Percentiles rank a stretch among this genome's conserved stretches.
phyloP scores from a whole-genome alignment of 2,888 invertebrate species.

The Coelopa pilipes region DNA sequence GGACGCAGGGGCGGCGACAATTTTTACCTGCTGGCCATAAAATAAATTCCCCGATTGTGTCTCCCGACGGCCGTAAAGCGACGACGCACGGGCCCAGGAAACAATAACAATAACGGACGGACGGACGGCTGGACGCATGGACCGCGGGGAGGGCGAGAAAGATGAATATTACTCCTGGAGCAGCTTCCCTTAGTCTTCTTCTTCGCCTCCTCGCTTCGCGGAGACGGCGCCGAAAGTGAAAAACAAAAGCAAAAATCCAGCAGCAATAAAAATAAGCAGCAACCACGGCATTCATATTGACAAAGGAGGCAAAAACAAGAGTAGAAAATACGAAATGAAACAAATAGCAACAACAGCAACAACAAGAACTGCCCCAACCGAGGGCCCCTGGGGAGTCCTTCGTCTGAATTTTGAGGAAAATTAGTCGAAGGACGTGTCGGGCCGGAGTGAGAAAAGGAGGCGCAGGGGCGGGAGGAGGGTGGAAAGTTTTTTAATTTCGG shows the following conservation, averaged over 20 bases:
- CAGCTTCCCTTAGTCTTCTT: no score
- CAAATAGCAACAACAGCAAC: neutral
- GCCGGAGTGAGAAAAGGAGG: neutral
- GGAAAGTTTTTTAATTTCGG: slow-evolving; percentile 26
- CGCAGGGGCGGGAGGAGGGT: neutral
- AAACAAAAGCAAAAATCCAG: slow-evolving; percentile 1
- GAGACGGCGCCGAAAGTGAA: neutral
- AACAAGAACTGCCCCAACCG: neutral
- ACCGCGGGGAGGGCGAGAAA: no score
- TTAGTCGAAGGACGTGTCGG: slow-evolving; percentile 2
- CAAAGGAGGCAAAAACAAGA: neutral
- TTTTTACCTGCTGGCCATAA: slow-evolving; percentile 62
- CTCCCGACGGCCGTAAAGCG: slow-evolving; percentile 49
- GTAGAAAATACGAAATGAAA: neutral
- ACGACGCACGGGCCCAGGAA: slow-evolving; percentile 46
- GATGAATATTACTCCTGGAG: no score
- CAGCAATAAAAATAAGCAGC: slow-evolving; percentile 16
- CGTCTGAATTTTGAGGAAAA: neutral
- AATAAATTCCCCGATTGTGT: slow-evolving; percentile 58
- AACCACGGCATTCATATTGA: neutral
- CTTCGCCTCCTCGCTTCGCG: no score
- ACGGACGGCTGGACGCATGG: no score
- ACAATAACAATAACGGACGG: no score
- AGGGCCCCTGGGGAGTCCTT: neutral
- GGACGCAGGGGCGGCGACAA: slow-evolving; percentile 46